Base-by-base conservation (phyloP, 1,140 invertebrate genomes). In the Mercenaria mercenaria region DNA sequence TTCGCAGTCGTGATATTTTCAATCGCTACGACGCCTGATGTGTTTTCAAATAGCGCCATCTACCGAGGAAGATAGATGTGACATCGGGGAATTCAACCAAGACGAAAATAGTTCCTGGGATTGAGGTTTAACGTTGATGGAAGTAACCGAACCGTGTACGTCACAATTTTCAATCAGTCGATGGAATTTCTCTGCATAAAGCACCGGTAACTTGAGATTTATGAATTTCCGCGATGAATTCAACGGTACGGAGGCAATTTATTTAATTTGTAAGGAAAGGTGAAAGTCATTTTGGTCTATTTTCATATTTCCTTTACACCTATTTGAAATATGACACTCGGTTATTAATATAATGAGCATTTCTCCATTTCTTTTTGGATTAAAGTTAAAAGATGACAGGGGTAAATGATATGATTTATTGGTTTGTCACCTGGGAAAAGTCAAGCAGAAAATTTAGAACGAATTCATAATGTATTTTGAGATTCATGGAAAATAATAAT, bases 31-130 rank as follows among this genome's bases (percentile, higher is more conserved):
- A 26, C 83, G 43, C 83, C 83, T 76, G 67, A 29, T 85, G 83
- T 18, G 83, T 23, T 50, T 52, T 74, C 39, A 50, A 72, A 67
- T 56, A 72, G 61, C 61, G 64, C 83, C 41, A 56, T 37, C 61
- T 74, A 85, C 67, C 69, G 83, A 50, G 50, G 69, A 85, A 85
- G 83, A 85, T 85, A 85, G 69, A 85, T 85, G 83, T 74, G 83
- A 85, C 83, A 72, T 85, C 50, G 43, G 83, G 83, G 83, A 85
- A 85, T 50, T 85, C 83, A 85, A 56, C n/a, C 83, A 69, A 29
- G 83, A 50, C 83, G 50, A 56, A 85, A 52, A 72, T 85, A 85
- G 83, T 85, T 85, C 83, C 83, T 50, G 76, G 29, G 26, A 39
- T 32, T 34, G 47, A 72, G 76, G 23, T 74, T 74, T 83, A 34